Base-by-base conservation (phyloP, 1,140 invertebrate genomes). In the Nomia melanderi region DNA sequence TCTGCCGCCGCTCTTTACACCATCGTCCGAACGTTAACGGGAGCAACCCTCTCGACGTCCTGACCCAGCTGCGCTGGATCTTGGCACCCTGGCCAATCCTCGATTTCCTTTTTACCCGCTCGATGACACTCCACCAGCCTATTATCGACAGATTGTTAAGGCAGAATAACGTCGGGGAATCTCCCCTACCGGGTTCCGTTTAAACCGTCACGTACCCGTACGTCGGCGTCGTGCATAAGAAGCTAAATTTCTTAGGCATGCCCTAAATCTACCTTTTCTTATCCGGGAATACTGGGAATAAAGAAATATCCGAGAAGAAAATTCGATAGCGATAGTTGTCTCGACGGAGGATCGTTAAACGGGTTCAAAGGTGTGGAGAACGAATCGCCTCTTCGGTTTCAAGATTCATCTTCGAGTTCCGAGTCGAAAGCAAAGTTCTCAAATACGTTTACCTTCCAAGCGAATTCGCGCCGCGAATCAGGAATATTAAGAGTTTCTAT, bases 51-150 rank as follows among this genome's bases (percentile, higher is more conserved):
- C 84, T 84, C 79, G 71, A 82, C 69, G 64, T 81, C 41, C 76
- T 82, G 79, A 87, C 85, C 79, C 69, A 83, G 82, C 79, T 79
- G 41, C 67, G 53, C 56, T 62, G 77, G 25, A 72, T 85, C 86
- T 88, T 88, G 86, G 83, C 85, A 85, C 79, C 80, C 76, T 78
- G 79, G 82, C 81, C 79, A 81, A 78, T 79, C 65, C 70, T 50
- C 77, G 33, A 76, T 85, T 86, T 84, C 76, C 81, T 82, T 74
- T 71, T 73, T 77, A 31, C 11, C 29, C 36, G 11, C 71, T 79
- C 62, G 65, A 79, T 70, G 73, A 79, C 64, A 73, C 78, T 77
- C 44, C 47, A 75, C n/a, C n/a, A 53, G 54, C 56, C 72, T 79
- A 66, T 70, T 77, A 77, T 79, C 78, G 73, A 70, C 65, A 59